Evolutionary conservation across 2,888 invertebrate genomes (phyloP).

Genomic region (Caradrina kadenii): DNA sequence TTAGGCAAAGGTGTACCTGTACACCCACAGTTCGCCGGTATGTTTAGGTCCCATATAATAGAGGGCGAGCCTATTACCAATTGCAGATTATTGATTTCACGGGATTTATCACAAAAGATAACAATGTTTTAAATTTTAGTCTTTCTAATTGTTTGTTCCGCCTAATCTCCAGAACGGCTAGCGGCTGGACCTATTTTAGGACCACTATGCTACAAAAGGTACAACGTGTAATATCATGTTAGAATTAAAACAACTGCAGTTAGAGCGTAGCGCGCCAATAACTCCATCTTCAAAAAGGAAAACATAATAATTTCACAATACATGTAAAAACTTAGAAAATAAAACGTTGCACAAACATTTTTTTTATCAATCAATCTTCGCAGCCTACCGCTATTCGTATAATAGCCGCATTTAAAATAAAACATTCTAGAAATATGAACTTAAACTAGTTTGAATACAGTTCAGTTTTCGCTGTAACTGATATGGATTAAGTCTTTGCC

Average conservation of each 20-base stretch:
- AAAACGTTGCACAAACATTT: slow-evolving; percentile 21
- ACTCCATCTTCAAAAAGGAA: slow-evolving; percentile 26
- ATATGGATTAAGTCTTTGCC: neutral
- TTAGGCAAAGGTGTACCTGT: too few species aligned
- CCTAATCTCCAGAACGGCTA: too few species aligned
- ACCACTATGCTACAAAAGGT: too few species aligned
- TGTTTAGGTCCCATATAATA: too few species aligned
- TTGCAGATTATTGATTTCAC: too few species aligned
- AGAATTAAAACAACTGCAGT: slow-evolving; percentile 9
- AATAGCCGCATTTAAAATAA: neutral
- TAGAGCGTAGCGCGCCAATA: slow-evolving; percentile 39
- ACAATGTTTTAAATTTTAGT: too few species aligned
- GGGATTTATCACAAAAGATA: too few species aligned
- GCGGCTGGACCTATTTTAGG: too few species aligned
- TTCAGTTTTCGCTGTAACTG: neutral
- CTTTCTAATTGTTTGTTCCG: too few species aligned
- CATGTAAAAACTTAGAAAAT: slow-evolving; percentile 14
- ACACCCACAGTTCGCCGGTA: too few species aligned
- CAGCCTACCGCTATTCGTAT: neutral
- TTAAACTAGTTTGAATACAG: neutral
- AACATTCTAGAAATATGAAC: neutral
- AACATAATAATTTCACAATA: slow-evolving; percentile 30
- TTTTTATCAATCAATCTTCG: slow-evolving; percentile 20
- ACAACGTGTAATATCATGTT: slow-evolving; percentile 24
- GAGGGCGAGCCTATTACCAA: too few species aligned